Conservation (phyloP, 2,113 vertebrate genomes). For the Carlito syrichta region DNA sequence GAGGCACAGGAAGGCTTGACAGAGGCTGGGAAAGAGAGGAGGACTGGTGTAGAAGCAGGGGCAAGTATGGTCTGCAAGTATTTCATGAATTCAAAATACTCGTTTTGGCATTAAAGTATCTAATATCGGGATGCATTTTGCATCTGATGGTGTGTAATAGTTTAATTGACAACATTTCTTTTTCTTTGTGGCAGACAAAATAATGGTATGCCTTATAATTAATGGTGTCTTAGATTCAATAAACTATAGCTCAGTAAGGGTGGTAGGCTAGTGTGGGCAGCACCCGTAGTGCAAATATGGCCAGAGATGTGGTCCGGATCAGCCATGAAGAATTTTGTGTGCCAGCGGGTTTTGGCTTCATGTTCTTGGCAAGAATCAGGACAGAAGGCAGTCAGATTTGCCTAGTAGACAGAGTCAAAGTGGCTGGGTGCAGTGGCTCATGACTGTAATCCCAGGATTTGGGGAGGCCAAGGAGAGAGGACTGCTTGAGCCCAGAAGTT, state of each 20-base stretch:
- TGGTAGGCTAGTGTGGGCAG: neutral
- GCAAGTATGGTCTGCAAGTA: neutral
- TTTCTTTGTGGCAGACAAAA: neutral
- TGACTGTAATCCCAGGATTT: too few relatives aligned
- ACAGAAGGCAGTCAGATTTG: neutral
- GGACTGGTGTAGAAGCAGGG: neutral
- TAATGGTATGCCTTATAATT: neutral
- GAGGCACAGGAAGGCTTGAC: fast-evolving
- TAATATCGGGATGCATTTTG: neutral
- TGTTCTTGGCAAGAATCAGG: neutral
- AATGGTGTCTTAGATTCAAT: neutral
- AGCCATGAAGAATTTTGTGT: neutral
- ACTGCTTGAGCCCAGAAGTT: too few relatives aligned
- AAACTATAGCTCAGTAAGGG: neutral
- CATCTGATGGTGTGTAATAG: neutral
- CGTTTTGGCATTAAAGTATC: neutral
- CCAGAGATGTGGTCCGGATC: neutral
- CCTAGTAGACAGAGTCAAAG: neutral
- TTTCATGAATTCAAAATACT: neutral
- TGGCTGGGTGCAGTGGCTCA: too few relatives aligned
- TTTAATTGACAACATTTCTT: neutral
- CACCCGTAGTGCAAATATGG: fast-evolving
- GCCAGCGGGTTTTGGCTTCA: neutral
- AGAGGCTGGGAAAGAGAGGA: fast-evolving
- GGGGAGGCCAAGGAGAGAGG: too few relatives aligned